phyloP scores from a whole-genome alignment of 2,888 invertebrate genomes.

The Acanthosoma haemorrhoidale region DNA sequence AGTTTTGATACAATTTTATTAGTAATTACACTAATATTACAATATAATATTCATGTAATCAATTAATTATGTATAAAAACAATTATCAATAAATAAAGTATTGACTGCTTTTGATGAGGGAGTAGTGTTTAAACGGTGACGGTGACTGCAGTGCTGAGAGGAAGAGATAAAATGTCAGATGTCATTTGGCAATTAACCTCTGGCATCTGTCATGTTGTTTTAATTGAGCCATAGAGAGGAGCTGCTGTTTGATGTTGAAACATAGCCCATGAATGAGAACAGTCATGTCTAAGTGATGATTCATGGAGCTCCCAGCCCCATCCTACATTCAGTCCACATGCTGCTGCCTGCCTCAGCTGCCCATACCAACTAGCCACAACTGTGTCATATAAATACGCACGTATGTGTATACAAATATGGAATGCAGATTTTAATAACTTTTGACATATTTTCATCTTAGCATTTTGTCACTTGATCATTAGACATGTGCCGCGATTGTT shows the following conservation, averaged over 20 bases:
- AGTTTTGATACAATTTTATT: too few relatives aligned
- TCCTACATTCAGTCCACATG: slow-evolving; percentile 17
- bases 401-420: too few relatives aligned
- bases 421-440: background rate
- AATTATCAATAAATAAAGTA: too few relatives aligned
- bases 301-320: background rate
- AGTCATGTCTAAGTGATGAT: slow-evolving; percentile 19
- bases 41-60: too few relatives aligned
- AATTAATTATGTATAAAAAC: too few relatives aligned
- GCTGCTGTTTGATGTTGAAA: slow-evolving; percentile 9
- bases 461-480: background rate
- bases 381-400: background rate
- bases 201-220: slow-evolving; percentile 12
- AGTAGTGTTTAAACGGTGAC: too few relatives aligned
- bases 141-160: background rate
- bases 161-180: background rate
- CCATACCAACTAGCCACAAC: background rate
- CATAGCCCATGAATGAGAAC: slow-evolving; percentile 11
- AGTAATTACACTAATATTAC: too few relatives aligned
- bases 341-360: background rate
- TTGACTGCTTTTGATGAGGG: too few relatives aligned
- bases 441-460: background rate
- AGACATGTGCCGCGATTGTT: slow-evolving; percentile 17
- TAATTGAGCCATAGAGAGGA: background rate
- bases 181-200: slow-evolving; percentile 20